A percentile compares a stretch with the other conserved stretches of the same genome.
Evolutionary conservation across 1,140 invertebrate species (phyloP).

Genomic region (Marisa cornuarietis): DNA sequence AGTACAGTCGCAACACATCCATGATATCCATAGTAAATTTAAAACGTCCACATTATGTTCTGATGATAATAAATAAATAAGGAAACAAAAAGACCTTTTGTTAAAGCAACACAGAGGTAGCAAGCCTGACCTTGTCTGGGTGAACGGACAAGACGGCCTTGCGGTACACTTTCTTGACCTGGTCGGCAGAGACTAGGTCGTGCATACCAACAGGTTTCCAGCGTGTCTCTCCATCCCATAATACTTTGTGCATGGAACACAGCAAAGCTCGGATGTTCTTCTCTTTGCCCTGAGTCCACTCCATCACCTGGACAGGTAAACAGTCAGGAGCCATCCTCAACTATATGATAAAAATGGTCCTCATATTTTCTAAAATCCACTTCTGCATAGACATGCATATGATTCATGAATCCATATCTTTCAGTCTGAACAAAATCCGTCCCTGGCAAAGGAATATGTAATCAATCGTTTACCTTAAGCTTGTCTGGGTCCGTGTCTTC

Average conservation of each 20-base stretch:
- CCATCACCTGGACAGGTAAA: constrained; percentile 69
- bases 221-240: constrained; percentile 85
- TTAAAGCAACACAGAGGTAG: neutral
- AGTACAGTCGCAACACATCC: neutral
- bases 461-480: constrained; percentile 76
- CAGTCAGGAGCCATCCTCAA: too few species aligned
- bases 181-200: constrained; percentile 85
- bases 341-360: too few species aligned
- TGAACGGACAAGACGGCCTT: constrained; percentile 96
- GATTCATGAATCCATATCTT: too few species aligned
- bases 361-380: too few species aligned
- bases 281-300: constrained; percentile 95
- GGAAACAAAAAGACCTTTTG: neutral
- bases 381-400: too few species aligned
- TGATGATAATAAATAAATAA: neutral
- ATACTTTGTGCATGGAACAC: constrained; percentile 90
- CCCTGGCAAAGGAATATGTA: too few species aligned
- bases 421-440: too few species aligned
- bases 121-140: constrained; percentile 89
- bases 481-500: constrained; percentile 92
- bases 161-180: constrained; percentile 96
- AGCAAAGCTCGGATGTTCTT: constrained; percentile 94
- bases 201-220: constrained; percentile 95
- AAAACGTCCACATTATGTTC: too few species aligned
- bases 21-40: too few species aligned